Percentiles rank a stretch among this genome's conserved stretches.
Evolutionary conservation across 2,113 vertebrate genomes (phyloP).

Genomic region (Perognathus longimembris): DNA sequence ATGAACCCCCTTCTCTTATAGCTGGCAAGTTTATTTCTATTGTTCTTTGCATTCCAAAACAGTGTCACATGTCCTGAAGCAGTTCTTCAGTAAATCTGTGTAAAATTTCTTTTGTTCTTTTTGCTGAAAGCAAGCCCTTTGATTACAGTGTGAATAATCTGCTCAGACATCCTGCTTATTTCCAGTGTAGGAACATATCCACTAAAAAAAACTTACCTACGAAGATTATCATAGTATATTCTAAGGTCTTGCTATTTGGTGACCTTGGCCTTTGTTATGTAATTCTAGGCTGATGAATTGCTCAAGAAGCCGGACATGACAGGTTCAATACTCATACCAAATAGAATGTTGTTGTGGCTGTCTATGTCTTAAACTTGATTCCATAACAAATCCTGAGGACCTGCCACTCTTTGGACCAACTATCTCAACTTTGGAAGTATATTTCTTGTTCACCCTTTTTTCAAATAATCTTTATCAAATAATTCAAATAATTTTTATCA

Average conservation of each 20-base stretch:
- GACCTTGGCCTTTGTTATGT: constrained; percentile 24
- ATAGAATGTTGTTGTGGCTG: constrained; percentile 50
- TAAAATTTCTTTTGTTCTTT: constrained; percentile 41
- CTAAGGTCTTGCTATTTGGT: constrained; percentile 33
- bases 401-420: background rate
- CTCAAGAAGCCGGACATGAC: constrained; percentile 62
- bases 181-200: background rate
- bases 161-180: constrained; percentile 28
- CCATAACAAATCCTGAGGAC: constrained; percentile 17
- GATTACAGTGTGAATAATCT: constrained; percentile 28
- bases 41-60: constrained; percentile 16
- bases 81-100: constrained; percentile 41
- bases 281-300: constrained; percentile 44
- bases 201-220: constrained; percentile 3
- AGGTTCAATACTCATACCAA: constrained; percentile 49
- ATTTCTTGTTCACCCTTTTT: constrained; percentile 49
- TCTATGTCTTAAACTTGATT: constrained; percentile 36
- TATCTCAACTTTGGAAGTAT: constrained; percentile 35
- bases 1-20: background rate
- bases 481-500: constrained; percentile 52
- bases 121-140: constrained; percentile 22
- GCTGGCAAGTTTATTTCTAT: constrained; percentile 21
- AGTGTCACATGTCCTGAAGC: constrained; percentile 21
- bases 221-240: constrained; percentile 11
- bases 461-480: constrained; percentile 33